Base-by-base conservation (phyloP, 2,113 vertebrate species). In the Phrynocephalus versicolor region DNA sequence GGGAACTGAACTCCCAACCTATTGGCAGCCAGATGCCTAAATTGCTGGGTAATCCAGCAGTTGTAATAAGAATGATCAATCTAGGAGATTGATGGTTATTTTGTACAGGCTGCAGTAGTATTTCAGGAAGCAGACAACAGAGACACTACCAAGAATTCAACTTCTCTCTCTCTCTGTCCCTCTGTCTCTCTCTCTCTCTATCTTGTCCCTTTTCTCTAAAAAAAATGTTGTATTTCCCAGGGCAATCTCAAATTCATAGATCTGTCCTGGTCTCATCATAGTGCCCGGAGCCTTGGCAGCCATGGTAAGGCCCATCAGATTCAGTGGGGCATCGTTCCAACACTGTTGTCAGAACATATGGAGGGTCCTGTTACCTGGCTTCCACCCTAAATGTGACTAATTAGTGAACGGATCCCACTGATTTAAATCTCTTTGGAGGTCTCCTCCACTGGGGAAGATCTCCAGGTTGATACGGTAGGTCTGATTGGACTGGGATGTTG, bases 161-260 rank as follows among this genome's bases (percentile, higher is more conserved):
- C 5, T 5, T 67, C 85, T 45, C 72, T 90, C 55, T 76, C 55
- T 35, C 86, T 62, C 69, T 90, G 39, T 73, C 41, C 45, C 85
- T 72, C 83, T 75, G n/a, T n/a, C n/a, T 86, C 90, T 18, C 89
- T 93, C 90, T 91, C 91, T 91, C 92, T 89, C 87, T 84, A 89
- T 91, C 87, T 93, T 83, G 88, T 91, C 90, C 93, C 88, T 89
- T 84, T 89, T 92, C 88, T 93, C 85, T 81, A 71, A 70, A 6
- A 9, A 85, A 62, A 19, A 25, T 21, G 86, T 76, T 91, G 62
- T 25, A 0, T 39, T 92, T 67, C 87, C 88, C 77, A 88, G 86
- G 92, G 85, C 78, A 65, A 6, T 4, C 51, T 89, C 81, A 69
- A 75, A 71, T 74, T 85, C 76, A 88, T 82, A 85, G 62, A 74